A percentile compares a stretch with the other conserved stretches of the same genome.
phyloP scores from a whole-genome alignment of 2,888 invertebrate genomes.

The Drosophila mercatorum region DNA sequence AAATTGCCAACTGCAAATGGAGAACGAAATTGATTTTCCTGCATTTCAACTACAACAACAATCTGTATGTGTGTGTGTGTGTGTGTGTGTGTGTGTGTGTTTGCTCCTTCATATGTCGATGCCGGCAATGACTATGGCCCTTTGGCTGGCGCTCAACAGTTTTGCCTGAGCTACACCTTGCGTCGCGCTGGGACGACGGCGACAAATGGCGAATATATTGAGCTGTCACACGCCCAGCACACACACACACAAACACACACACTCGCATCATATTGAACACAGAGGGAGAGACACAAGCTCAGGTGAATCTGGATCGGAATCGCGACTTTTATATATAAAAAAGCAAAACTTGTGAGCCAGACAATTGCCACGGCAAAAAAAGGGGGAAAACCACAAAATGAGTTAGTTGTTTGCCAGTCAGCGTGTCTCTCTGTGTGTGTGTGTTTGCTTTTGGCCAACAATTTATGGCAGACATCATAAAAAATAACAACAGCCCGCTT shows the following conservation, averaged over 20 bases:
- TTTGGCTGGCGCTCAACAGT: conserved; percentile 61
- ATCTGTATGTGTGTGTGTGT: no score
- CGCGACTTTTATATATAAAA: conserved; percentile 44
- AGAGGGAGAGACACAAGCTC: background rate
- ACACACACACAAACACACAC: conserved; percentile 25
- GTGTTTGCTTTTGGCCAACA: conserved; percentile 37
- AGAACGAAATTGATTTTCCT: conserved; percentile 84
- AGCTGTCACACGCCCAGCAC: conserved; percentile 67
- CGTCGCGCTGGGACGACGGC: conserved; percentile 47
- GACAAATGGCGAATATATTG: conserved; percentile 80
- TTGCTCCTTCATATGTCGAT: conserved; percentile 21
- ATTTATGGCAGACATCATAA: conserved; percentile 48
- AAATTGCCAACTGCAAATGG: conserved; percentile 85
- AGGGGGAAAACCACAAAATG: conserved; percentile 74
- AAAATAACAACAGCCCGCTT: conserved; percentile 16
- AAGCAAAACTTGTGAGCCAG: conserved; percentile 45
- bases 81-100: no score
- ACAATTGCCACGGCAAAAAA: conserved; percentile 59
- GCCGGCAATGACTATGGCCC: conserved; percentile 21
- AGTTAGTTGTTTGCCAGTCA: conserved; percentile 73
- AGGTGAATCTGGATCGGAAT: conserved; percentile 61
- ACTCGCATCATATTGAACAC: conserved; percentile 62
- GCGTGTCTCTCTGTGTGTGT: conserved; percentile 23
- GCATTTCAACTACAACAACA: conserved; percentile 60
- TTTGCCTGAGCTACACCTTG: conserved; percentile 50